Base-by-base conservation (phyloP, 2,797 vertebrate species). In the Varecia variegata region DNA sequence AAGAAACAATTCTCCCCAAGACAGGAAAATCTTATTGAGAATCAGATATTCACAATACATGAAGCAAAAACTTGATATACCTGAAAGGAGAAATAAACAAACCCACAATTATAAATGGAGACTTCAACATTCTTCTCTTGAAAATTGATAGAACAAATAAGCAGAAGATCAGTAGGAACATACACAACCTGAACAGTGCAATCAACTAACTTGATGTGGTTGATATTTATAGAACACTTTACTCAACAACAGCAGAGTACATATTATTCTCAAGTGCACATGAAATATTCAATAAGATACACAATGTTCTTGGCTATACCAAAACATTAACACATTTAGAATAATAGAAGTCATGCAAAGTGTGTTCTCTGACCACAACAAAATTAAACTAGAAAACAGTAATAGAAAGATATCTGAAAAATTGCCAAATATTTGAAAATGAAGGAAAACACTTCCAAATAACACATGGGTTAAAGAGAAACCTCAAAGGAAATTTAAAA, bases 161-260 rank as follows among this genome's bases (percentile, higher is more conserved):
- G n/a, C 23, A 90, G 35, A 91, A 96, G 58, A 62, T 83, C 25
- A 82, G 35, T 68, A 95, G 86, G 83, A 86, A 47, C 68, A 68
- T 68, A 73, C 15, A 68, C 12, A 60, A 47, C 47, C 35, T 68
- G 27, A 88, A 32, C 6, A 77, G 27, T 21, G 35, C 15, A 50
- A 40, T 67, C 56, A 38, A 76, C 32, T 38, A 95, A 68, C 25
- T 94, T 82, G 77, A 32, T 38, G 0, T 84, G 84, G 81, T 7
- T 91, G 79, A 90, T 88, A 58, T 73, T 84, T 90, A 76, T 18
- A 71, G 40, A 81, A 45, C 47, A 76, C 50, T 80, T 73, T 8
- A 71, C 30, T 8, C 62, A 71, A 76, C 25, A 81, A 38, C 6
- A 88, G 52, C 13, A 47, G 2, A n/a, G 60, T 45, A 77, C 13